phyloP scores from a whole-genome alignment of 2,888 invertebrate genomes.

The Automeris io region DNA sequence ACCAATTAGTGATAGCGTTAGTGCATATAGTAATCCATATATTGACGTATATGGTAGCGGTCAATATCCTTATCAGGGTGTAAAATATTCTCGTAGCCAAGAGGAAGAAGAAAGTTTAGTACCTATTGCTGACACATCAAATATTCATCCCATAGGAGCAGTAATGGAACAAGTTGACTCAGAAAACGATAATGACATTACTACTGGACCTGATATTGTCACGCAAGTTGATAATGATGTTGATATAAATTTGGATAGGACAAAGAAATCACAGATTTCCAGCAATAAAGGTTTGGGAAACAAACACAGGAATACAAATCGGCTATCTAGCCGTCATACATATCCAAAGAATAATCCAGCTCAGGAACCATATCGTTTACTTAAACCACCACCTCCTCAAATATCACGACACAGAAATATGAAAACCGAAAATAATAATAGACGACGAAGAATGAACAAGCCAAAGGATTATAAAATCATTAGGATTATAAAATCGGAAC shows the following conservation, averaged over 20 bases:
- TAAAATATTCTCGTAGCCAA: conserved; percentile 68
- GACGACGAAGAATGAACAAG: conserved; percentile 46
- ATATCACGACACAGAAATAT: conserved; percentile 33
- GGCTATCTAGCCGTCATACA: conserved; percentile 36
- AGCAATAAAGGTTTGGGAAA: conserved; percentile 34
- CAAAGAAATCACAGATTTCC: conserved; percentile 35
- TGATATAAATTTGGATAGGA: conserved; percentile 32
- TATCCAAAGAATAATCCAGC: conserved; percentile 50
- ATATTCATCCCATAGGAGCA: conserved; percentile 65
- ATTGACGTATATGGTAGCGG: conserved; percentile 51
- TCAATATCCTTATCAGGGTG: conserved; percentile 57
- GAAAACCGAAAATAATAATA: conserved; percentile 41
- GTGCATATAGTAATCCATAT: conserved; percentile 44
- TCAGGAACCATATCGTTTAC: conserved; percentile 58
- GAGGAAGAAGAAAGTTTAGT: conserved; percentile 64
- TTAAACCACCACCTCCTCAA: conserved; percentile 64
- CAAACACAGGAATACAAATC: conserved; percentile 49
- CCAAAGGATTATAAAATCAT: conserved; percentile 47
- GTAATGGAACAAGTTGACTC: conserved; percentile 63
- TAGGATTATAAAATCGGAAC: conserved; percentile 50
- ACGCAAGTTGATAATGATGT: conserved; percentile 39
- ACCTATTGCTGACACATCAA: conserved; percentile 61
- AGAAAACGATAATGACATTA: conserved; percentile 39
- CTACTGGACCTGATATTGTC: conserved; percentile 36
- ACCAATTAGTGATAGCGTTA: conserved; percentile 38